Evolutionary conservation across 1,140 invertebrate species (phyloP).

Genomic region (Vanessa tameamea): DNA sequence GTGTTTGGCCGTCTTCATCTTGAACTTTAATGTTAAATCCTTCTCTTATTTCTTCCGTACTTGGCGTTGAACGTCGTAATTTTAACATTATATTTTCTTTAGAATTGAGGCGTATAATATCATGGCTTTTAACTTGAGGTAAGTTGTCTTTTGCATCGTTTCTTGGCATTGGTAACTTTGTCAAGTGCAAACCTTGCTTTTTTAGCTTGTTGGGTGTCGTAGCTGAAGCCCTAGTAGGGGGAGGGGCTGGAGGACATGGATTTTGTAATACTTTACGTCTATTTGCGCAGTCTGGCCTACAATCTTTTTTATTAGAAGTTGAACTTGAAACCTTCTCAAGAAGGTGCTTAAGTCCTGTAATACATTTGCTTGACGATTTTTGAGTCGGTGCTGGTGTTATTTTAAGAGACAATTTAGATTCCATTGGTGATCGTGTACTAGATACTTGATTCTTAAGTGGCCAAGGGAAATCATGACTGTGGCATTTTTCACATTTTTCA

Average conservation of each 20-base stretch:
- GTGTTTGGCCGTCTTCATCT: conserved; percentile 57
- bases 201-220: conserved; percentile 19
- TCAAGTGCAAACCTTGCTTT: conserved; percentile 44
- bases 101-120: conserved; percentile 46
- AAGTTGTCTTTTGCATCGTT: conserved; percentile 30
- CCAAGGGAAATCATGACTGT: conserved; percentile 27
- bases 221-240: conserved; percentile 19
- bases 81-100: conserved; percentile 49
- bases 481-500: conserved; percentile 13
- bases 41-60: conserved; percentile 54
- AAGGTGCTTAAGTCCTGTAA: conserved; percentile 14
- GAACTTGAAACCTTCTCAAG: conserved; percentile 19
- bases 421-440: conserved; percentile 25
- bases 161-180: conserved; percentile 43
- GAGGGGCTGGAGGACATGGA: conserved; percentile 22
- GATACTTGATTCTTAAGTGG: conserved; percentile 29
- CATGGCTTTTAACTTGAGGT: conserved; percentile 8
- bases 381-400: conserved; percentile 7
- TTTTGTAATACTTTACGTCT: conserved; percentile 21
- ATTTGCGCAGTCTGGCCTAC: conserved; percentile 38
- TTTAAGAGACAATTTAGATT: conserved; percentile 29
- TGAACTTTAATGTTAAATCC: conserved; percentile 54
- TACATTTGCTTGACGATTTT: conserved; percentile 14
- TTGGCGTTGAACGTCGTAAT: conserved; percentile 47
- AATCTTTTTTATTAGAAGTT: conserved; percentile 25